Conservation (phyloP, 2,113 vertebrate genomes). For the Zosterops hypoxanthus region DNA sequence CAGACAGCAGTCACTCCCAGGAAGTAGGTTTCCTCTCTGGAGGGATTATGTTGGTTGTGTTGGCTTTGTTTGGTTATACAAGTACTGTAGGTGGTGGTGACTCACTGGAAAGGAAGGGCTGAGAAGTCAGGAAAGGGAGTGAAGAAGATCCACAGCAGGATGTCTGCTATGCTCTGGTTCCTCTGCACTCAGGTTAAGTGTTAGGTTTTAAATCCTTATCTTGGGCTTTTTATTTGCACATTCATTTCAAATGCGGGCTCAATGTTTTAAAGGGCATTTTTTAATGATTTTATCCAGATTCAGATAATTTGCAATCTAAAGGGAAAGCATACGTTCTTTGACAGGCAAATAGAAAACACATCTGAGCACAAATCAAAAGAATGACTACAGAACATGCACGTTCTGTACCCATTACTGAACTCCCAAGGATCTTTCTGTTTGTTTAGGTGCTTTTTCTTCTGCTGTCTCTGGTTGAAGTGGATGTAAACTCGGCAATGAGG, state of each 20-base stretch:
- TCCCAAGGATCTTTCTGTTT: constrained; percentile 70
- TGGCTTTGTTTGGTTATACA: background rate
- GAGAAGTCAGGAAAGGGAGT: background rate
- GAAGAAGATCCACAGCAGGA: constrained; percentile 6
- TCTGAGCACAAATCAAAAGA: constrained; percentile 75
- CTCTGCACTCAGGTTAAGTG: background rate
- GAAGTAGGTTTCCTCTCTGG: background rate
- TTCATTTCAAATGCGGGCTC: constrained; percentile 31
- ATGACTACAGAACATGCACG: background rate
- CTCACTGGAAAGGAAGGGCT: background rate
- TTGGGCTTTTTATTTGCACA: constrained; percentile 25
- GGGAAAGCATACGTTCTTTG: constrained; percentile 62
- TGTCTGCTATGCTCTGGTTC: background rate
- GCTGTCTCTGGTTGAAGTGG: constrained; percentile 28
- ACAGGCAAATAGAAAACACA: constrained; percentile 67
- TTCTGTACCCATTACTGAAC: constrained; percentile 62
- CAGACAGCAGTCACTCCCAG: rapidly evolving
- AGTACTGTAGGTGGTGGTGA: background rate
- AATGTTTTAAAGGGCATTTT: constrained; percentile 61
- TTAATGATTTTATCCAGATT: constrained; percentile 67
- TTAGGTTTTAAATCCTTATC: background rate
- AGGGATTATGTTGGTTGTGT: background rate
- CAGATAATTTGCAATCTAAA: constrained; percentile 68
- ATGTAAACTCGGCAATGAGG: constrained; percentile 53
- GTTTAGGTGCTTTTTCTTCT: constrained; percentile 68